phyloP scores from a whole-genome alignment of 2,888 invertebrate species.

The Melangyna quadrimaculata region DNA sequence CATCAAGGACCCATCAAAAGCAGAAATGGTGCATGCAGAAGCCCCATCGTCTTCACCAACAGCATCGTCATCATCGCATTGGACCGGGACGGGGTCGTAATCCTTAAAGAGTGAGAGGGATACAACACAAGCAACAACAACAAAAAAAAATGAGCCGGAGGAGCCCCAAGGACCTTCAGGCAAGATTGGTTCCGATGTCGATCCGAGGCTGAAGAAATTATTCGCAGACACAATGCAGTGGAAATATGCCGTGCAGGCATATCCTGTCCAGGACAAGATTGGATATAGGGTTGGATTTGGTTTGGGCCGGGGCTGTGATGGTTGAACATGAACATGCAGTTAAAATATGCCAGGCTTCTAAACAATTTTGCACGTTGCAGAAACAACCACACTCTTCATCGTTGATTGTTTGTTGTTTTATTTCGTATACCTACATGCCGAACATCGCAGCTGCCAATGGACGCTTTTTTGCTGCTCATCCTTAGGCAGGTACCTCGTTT shows the following conservation, averaged over 20 bases:
- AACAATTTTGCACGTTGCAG: constrained; percentile 69
- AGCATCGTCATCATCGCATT: constrained; percentile 21
- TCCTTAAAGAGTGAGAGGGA: neutral
- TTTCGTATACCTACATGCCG: neutral
- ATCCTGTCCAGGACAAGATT: neutral
- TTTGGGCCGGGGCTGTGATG: neutral
- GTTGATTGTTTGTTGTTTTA: constrained; percentile 41
- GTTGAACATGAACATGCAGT: neutral
- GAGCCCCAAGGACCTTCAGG: neutral
- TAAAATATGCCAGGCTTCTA: constrained; percentile 64
- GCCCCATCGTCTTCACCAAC: constrained; percentile 38
- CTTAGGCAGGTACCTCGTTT: neutral
- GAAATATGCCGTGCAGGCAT: constrained; percentile 49
- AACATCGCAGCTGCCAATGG: constrained; percentile 17
- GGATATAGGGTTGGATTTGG: neutral
- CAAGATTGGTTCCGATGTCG: neutral
- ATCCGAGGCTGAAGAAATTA: constrained; percentile 34
- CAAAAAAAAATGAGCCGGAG: neutral
- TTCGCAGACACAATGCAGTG: constrained; percentile 61
- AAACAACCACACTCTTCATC: constrained; percentile 51
- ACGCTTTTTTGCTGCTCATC: neutral
- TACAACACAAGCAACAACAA: neutral
- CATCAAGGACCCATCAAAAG: constrained; percentile 63
- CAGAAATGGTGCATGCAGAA: constrained; percentile 69
- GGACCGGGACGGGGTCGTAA: constrained; percentile 28